Evolutionary conservation across 2,113 vertebrate species (phyloP).

Genomic region (Malurus elegans): DNA sequence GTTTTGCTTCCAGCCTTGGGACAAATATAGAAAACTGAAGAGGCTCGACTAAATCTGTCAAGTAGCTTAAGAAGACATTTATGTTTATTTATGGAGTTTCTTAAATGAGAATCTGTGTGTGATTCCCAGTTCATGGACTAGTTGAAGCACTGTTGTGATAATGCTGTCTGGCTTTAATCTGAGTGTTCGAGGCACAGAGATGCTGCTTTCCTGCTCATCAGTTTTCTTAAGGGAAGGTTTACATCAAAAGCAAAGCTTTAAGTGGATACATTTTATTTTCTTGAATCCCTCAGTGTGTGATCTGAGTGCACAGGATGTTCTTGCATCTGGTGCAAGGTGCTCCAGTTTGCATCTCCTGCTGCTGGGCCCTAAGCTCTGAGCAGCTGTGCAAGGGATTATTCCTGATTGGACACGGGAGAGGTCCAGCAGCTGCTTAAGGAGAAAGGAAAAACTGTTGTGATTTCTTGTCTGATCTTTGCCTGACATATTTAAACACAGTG

Average conservation of each 20-base stretch:
- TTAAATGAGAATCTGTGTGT: neutral
- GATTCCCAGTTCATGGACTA: neutral
- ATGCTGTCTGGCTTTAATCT: neutral
- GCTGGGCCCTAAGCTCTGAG: neutral
- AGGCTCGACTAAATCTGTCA: neutral
- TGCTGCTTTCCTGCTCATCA: neutral
- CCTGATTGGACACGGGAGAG: neutral
- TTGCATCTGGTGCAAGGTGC: neutral
- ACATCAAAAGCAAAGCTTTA: neutral
- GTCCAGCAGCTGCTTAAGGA: neutral
- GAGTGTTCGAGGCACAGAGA: neutral
- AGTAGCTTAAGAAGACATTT: neutral
- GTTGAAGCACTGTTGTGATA: neutral
- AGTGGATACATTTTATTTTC: neutral
- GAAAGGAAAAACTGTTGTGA: neutral
- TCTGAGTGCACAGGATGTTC: neutral
- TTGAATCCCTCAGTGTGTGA: neutral
- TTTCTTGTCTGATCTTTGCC: neutral
- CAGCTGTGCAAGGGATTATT: neutral
- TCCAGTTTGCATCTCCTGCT: neutral
- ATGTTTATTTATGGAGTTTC: neutral
- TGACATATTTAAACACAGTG: neutral
- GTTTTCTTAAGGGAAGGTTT: neutral
- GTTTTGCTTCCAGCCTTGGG: neutral
- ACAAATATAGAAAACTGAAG: neutral